Base-by-base conservation (phyloP, 2,888 invertebrate genomes). In the Sialis fuliginosa region DNA sequence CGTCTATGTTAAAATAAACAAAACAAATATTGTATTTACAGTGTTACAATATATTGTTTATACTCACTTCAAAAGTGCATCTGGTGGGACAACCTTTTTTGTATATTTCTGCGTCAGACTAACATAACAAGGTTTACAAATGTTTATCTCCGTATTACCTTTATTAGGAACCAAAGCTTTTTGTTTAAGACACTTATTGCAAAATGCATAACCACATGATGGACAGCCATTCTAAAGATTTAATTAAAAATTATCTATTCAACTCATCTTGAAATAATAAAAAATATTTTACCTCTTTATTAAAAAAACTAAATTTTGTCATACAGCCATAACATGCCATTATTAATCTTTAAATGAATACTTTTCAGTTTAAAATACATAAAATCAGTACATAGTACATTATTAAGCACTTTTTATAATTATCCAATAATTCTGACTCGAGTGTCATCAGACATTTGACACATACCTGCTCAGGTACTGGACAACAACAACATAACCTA, bases 121-220 rank as follows among this genome's bases (percentile, higher is more conserved):
- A 45, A 65, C 60, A 53, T 62, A 69, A 58, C 73, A 77, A 48
- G 63, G 68, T 51, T 71, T 67, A 56, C 80, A 80, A 44, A 87
- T 83, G 64, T 79, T 80, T 46, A 74, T 71, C 56, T 77, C 74
- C 42, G 70, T 66, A 53, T 74, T 71, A 5, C 74, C 68, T 58
- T 76, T 63, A 50, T 67, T 77, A 7, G 80, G 71, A 49, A 87
- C 64, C 55, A 74, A 72, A 50, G 75, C 67, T 63, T 81, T 81
- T 55, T 82, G 74, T 54, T 77, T 76, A 43, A 90, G 66, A 62
- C 90, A 91, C 62, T 82, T 87, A 49, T 74, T 75, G 62, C 90
- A 91, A 65, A 79, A 87, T 42, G 86, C 81, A 65, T 81, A 81
- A 33, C 86, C 86, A 66, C 90, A 91, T 57, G 74, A 75, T 39